These are phyloP conservation scores for Onychomys arenicola DNA, from an alignment of 2,797 vertebrate genomes.

Conservation along the genomic window DNA sequence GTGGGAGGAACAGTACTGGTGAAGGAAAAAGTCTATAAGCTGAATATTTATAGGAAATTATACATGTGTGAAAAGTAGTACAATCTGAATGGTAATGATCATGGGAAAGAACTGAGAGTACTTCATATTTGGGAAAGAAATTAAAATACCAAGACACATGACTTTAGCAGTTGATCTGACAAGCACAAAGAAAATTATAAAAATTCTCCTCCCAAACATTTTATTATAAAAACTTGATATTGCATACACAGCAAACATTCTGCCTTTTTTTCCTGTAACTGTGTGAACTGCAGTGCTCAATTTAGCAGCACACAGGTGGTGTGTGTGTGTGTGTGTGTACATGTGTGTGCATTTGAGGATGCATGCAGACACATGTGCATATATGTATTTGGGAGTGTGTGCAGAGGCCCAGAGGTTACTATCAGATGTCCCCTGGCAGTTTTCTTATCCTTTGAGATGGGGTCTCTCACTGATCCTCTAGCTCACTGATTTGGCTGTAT, in stretches of 20 bases:
- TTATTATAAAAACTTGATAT: constrained; percentile 50
- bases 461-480: neutral
- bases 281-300: neutral
- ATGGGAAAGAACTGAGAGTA: neutral
- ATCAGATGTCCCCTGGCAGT: neutral
- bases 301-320: neutral
- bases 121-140: neutral
- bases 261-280: neutral
- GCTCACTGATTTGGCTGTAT: neutral
- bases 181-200: constrained; percentile 62
- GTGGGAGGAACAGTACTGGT: neutral
- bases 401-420: neutral
- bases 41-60: neutral
- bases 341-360: neutral
- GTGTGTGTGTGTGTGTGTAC: neutral
- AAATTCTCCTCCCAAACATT: constrained; percentile 51
- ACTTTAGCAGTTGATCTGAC: constrained; percentile 36
- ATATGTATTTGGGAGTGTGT: neutral
- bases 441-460: neutral
- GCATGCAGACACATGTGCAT: neutral
- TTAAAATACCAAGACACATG: neutral
- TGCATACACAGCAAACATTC: constrained; percentile 26
- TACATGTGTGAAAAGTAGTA: neutral
- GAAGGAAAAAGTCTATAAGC: neutral
- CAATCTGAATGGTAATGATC: neutral